A percentile compares a stretch with the other conserved stretches of the same genome.
These are phyloP conservation scores for Drosophila setifemur DNA, from an alignment of 1,140 invertebrate species.

Conservation along the genomic window DNA sequence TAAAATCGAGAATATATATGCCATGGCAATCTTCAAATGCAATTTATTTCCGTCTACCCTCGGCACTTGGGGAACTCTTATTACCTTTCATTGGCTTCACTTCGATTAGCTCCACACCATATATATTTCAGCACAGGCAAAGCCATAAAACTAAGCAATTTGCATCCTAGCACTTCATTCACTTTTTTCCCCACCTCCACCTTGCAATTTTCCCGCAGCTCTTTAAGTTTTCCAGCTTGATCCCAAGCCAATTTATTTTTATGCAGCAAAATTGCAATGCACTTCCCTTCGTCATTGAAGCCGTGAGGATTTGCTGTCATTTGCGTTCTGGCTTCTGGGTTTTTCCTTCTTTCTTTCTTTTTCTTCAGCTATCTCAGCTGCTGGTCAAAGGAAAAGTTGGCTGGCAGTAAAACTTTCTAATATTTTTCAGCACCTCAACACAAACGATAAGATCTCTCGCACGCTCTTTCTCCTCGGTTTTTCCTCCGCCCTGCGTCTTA, in stretches of 20 bases:
- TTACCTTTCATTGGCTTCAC: constrained; percentile 55
- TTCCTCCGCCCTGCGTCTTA: constrained; percentile 46
- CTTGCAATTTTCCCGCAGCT: neutral
- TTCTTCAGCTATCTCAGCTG: constrained; percentile 7
- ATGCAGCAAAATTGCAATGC: constrained; percentile 57
- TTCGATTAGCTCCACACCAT: constrained; percentile 35
- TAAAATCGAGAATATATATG: constrained; percentile 23
- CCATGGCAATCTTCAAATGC: neutral
- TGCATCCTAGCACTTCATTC: constrained; percentile 19
- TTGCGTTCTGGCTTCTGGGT: constrained; percentile 38
- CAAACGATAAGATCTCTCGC: constrained; percentile 66
- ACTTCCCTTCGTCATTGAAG: constrained; percentile 27
- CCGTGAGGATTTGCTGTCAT: constrained; percentile 75
- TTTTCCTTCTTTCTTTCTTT: neutral
- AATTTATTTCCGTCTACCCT: constrained; percentile 31
- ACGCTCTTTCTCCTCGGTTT: constrained; percentile 34
- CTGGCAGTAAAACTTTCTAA: constrained; percentile 65
- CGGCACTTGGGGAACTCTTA: constrained; percentile 20
- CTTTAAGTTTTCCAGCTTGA: constrained; percentile 44
- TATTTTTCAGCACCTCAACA: constrained; percentile 76
- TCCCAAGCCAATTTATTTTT: constrained; percentile 67
- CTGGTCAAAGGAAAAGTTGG: constrained; percentile 72
- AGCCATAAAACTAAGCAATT: constrained; percentile 60
- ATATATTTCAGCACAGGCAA: constrained; percentile 16
- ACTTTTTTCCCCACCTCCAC: neutral